A percentile compares a stretch with the other conserved stretches of the same genome.
These are phyloP conservation scores for Eledone cirrhosa DNA, from an alignment of 2,888 invertebrate genomes.

Conservation along the genomic window DNA sequence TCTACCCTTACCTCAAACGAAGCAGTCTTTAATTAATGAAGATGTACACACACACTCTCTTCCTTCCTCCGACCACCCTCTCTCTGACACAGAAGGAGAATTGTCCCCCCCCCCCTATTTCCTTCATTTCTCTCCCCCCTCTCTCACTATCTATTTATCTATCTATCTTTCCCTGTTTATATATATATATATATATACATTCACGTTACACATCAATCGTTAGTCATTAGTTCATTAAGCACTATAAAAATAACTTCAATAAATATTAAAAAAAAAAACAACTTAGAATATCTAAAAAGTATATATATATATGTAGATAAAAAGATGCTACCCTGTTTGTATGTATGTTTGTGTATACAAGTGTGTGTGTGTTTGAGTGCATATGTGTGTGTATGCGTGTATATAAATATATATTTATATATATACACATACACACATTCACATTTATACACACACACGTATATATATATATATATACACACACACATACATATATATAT, in stretches of 20 bases:
- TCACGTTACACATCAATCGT: too few species aligned
- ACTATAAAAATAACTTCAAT: too few species aligned
- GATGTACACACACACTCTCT: not conserved
- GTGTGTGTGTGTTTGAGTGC: not conserved
- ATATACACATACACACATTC: not conserved
- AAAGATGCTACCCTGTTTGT: too few species aligned
- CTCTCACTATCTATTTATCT: not conserved
- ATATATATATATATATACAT: too few species aligned
- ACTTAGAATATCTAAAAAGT: too few species aligned
- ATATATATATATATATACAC: not conserved
- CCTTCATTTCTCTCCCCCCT: not conserved
- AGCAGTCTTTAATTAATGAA: not conserved
- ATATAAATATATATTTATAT: not conserved
- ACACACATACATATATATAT: not conserved
- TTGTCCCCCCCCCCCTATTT: not conserved
- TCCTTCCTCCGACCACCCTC: not conserved
- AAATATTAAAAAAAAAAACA: too few species aligned
- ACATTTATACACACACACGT: not conserved
- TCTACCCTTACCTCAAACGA: too few species aligned
- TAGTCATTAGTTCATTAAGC: too few species aligned
- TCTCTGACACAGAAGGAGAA: too few species aligned
- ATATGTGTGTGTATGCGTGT: not conserved
- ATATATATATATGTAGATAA: too few species aligned
- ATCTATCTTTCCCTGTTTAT: not conserved
- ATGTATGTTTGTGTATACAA: too few species aligned